Conservation (phyloP, 2,797 vertebrate species). For the Gallirallus australis region DNA sequence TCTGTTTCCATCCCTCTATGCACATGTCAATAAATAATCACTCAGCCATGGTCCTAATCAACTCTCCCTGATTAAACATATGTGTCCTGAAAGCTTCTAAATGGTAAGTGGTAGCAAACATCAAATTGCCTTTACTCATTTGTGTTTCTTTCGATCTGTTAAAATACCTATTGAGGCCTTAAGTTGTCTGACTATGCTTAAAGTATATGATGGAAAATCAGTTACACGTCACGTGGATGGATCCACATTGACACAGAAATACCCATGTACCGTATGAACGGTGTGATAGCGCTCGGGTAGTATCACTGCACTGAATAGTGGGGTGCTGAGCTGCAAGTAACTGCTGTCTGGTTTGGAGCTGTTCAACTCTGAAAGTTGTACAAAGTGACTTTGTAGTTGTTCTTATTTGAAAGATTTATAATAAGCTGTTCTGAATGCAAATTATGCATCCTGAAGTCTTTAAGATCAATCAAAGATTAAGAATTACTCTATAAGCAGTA, state of each 20-base stretch:
- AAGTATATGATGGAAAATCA: background rate
- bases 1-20: slow-evolving; percentile 30
- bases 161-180: slow-evolving; percentile 4
- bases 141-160: slow-evolving; percentile 34
- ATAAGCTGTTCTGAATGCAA: background rate
- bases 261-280: rapidly evolving
- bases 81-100: slow-evolving; percentile 10
- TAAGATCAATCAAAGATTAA: background rate
- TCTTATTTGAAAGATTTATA: background rate
- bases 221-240: background rate
- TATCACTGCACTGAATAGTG: background rate
- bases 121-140: background rate
- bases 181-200: slow-evolving; percentile 1
- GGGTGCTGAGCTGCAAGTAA: background rate
- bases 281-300: background rate
- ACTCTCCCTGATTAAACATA: background rate
- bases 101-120: background rate
- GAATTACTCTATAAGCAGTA: background rate
- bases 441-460: background rate
- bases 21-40: slow-evolving; percentile 58
- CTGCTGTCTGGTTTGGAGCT: background rate
- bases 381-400: slow-evolving; percentile 4
- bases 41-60: slow-evolving; percentile 27
- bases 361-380: background rate
- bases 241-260: background rate